Evolutionary conservation across 2,797 vertebrate species (phyloP).

Genomic region (Rhinella marina): DNA sequence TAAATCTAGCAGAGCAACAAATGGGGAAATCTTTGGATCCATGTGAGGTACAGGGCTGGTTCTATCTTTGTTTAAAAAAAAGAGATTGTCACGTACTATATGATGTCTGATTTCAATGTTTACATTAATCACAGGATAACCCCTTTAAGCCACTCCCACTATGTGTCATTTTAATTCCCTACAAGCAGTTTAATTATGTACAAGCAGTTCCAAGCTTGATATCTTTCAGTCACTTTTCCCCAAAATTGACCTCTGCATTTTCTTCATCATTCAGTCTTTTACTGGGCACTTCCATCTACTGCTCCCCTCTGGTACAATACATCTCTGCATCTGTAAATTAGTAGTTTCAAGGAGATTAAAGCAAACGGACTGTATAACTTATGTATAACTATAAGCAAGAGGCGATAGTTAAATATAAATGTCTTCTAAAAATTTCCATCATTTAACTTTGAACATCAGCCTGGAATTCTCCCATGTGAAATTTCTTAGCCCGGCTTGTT

Average conservation of each 20-base stretch:
- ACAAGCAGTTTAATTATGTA: too few relatives aligned
- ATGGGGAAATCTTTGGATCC: too few relatives aligned
- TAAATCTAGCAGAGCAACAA: too few relatives aligned
- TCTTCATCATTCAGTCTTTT: not conserved
- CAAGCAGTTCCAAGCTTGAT: not conserved
- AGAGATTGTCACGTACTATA: too few relatives aligned
- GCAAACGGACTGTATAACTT: constrained; percentile 44
- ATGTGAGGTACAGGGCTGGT: too few relatives aligned
- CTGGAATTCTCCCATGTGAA: constrained; percentile 70
- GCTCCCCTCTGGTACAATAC: not conserved
- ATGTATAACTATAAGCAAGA: constrained; percentile 63
- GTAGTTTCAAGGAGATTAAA: constrained; percentile 64
- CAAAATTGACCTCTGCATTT: not conserved
- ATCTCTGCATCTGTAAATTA: constrained; percentile 60
- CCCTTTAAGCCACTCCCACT: too few relatives aligned
- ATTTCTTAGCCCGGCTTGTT: constrained; percentile 66
- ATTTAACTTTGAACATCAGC: constrained; percentile 68
- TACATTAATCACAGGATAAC: too few relatives aligned
- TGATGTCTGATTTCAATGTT: too few relatives aligned
- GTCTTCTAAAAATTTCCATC: constrained; percentile 73
- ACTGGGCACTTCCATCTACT: not conserved
- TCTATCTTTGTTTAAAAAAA: too few relatives aligned
- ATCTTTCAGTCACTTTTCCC: not conserved
- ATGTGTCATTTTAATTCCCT: too few relatives aligned
- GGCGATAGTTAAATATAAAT: constrained; percentile 70